Evolutionary conservation across 1,140 invertebrate species (phyloP).

Genomic region (Psix sp.): DNA sequence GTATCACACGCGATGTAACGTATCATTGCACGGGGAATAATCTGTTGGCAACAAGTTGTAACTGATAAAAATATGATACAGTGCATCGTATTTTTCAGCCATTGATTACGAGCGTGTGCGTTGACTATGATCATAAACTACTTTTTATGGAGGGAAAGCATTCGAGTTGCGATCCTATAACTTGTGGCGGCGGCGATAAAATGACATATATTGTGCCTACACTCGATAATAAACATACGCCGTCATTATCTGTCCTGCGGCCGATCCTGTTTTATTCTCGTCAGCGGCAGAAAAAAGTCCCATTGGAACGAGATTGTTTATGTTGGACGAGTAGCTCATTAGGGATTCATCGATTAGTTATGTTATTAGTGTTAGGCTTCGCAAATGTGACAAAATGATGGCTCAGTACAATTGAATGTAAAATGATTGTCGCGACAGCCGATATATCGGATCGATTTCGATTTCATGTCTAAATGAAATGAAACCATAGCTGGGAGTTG

Average conservation of each 20-base stretch:
- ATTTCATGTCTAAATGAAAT: too few relatives aligned
- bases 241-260: constrained; percentile 30
- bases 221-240: constrained; percentile 34
- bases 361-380: too few relatives aligned
- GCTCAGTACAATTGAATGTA: too few relatives aligned
- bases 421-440: too few relatives aligned
- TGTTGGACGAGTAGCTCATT: too few relatives aligned
- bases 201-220: constrained; percentile 47
- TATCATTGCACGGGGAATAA: constrained; percentile 14
- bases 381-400: too few relatives aligned
- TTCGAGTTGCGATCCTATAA: constrained; percentile 39
- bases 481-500: too few relatives aligned
- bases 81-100: constrained; percentile 30
- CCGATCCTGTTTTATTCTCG: constrained; percentile 25
- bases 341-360: too few relatives aligned
- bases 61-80: constrained; percentile 30
- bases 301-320: constrained; percentile 37
- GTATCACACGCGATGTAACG: constrained; percentile 19
- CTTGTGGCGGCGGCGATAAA: constrained; percentile 39
- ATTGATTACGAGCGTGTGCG: constrained; percentile 20
- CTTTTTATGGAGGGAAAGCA: constrained; percentile 44
- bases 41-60: constrained; percentile 36
- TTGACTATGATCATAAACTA: constrained; percentile 38
- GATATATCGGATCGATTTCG: too few relatives aligned
- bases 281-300: constrained; percentile 12